These are phyloP conservation scores for Apodemus agrarius DNA, from an alignment of 2,797 vertebrate species.

Conservation along the genomic window DNA sequence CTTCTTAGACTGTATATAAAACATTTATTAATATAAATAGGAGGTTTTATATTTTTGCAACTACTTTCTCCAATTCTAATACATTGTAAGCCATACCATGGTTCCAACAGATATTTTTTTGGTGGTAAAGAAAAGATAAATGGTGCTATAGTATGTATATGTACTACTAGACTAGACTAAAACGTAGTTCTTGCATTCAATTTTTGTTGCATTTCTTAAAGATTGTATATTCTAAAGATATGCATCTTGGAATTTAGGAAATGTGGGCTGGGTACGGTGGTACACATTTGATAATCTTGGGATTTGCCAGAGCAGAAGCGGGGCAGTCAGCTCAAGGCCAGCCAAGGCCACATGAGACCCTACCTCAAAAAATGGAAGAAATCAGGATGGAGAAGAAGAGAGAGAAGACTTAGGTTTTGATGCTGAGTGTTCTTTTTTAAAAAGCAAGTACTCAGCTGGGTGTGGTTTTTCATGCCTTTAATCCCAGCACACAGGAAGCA, in stretches of 20 bases:
- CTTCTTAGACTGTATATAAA: background rate
- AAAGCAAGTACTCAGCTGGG: background rate
- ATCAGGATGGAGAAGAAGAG: background rate
- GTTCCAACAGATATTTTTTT: constrained; percentile 14
- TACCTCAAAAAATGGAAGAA: background rate
- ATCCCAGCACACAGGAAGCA: background rate
- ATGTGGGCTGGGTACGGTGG: background rate
- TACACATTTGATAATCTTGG: background rate
- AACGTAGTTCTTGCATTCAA: background rate
- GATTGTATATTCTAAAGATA: constrained; percentile 35
- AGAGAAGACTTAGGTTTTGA: background rate
- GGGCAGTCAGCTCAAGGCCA: background rate
- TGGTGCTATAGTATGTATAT: constrained; percentile 13
- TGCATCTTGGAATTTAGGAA: background rate
- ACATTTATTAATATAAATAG: constrained; percentile 34
- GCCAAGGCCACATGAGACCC: background rate
- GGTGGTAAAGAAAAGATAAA: background rate
- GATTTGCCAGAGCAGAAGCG: background rate
- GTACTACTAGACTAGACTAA: constrained; percentile 30
- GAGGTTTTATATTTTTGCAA: constrained; percentile 33
- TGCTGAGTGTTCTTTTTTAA: background rate
- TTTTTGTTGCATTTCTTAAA: background rate
- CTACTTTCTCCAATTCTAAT: background rate
- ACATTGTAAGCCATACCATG: constrained; percentile 17
- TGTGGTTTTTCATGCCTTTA: background rate